Percentiles rank a stretch among this genome's conserved stretches.
These are phyloP conservation scores for Dicycla oo DNA, from an alignment of 2,888 invertebrate genomes.

Conservation along the genomic window DNA sequence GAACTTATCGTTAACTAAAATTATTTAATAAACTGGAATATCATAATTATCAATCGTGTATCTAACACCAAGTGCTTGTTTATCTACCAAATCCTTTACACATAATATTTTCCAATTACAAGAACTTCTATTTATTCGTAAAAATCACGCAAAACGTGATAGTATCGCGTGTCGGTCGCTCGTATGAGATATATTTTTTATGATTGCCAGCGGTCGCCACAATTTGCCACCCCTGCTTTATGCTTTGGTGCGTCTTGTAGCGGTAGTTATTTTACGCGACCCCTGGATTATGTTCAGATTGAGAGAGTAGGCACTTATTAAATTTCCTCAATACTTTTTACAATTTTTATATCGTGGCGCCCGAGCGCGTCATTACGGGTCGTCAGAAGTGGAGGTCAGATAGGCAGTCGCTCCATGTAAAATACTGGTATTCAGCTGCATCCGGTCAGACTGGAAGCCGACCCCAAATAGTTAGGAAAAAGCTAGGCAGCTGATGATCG, in stretches of 20 bases:
- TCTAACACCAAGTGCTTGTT: neutral
- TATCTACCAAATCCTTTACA: neutral
- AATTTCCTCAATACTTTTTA: no score
- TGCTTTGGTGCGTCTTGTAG: slow-evolving; percentile 81
- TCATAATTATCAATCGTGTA: neutral
- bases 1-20: no score
- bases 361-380: no score
- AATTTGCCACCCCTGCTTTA: slow-evolving; percentile 78
- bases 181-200: slow-evolving; percentile 73
- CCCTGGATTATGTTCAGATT: slow-evolving; percentile 69
- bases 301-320: no score
- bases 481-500: no score
- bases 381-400: no score
- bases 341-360: no score
- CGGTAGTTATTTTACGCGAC: slow-evolving; percentile 75
- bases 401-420: no score
- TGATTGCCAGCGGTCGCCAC: slow-evolving; percentile 69
- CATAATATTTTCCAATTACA: slow-evolving; percentile 22
- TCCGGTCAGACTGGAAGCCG: no score
- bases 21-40: neutral
- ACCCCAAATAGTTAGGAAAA: no score
- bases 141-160: slow-evolving; percentile 49
- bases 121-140: slow-evolving; percentile 42
- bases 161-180: slow-evolving; percentile 71
- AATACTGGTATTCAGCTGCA: no score